A percentile compares a stretch with the other conserved stretches of the same genome.
phyloP scores from a whole-genome alignment of 2,888 invertebrate species.

The Dryococelus australis region DNA sequence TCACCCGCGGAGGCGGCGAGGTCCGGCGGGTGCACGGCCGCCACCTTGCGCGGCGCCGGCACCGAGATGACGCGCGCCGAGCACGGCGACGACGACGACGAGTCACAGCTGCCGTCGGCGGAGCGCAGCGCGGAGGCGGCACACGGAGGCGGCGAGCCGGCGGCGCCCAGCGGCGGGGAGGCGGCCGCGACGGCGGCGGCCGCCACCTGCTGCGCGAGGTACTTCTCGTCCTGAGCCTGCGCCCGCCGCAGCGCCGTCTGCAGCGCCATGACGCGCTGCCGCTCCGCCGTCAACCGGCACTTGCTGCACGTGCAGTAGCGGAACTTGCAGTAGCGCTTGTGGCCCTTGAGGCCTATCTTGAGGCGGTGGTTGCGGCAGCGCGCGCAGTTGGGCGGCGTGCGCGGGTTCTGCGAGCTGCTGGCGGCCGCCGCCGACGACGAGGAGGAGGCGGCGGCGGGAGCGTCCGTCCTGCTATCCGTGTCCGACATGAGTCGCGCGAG shows the following conservation, averaged over 20 bases:
- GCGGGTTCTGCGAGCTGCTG: slow-evolving; percentile 55
- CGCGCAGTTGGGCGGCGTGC: slow-evolving; percentile 91
- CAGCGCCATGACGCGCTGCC: slow-evolving; percentile 88
- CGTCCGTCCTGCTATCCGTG: neutral
- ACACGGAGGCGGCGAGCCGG: neutral
- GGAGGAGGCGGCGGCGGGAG: neutral
- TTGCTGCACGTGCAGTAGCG: slow-evolving; percentile 85
- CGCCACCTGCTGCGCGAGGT: slow-evolving; percentile 3
- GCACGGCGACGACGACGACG: slow-evolving; percentile 33
- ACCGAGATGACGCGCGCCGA: slow-evolving; percentile 20
- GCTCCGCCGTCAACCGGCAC: slow-evolving; percentile 84
- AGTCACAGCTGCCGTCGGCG: slow-evolving; percentile 37
- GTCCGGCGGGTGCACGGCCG: neutral
- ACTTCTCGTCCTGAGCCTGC: slow-evolving; percentile 80
- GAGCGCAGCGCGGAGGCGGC: neutral
- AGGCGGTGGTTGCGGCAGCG: slow-evolving; percentile 92
- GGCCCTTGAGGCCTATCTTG: slow-evolving; percentile 87
- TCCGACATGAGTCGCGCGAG: neutral
- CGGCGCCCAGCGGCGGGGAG: neutral
- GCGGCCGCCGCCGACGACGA: neutral
- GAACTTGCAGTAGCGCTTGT: slow-evolving; percentile 90
- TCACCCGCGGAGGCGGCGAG: slow-evolving; percentile 19
- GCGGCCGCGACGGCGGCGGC: slow-evolving; percentile 20
- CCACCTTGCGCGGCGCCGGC: slow-evolving; percentile 10
- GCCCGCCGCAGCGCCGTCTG: slow-evolving; percentile 86